phyloP scores from a whole-genome alignment of 2,888 invertebrate genomes.

The Meloe dianella region DNA sequence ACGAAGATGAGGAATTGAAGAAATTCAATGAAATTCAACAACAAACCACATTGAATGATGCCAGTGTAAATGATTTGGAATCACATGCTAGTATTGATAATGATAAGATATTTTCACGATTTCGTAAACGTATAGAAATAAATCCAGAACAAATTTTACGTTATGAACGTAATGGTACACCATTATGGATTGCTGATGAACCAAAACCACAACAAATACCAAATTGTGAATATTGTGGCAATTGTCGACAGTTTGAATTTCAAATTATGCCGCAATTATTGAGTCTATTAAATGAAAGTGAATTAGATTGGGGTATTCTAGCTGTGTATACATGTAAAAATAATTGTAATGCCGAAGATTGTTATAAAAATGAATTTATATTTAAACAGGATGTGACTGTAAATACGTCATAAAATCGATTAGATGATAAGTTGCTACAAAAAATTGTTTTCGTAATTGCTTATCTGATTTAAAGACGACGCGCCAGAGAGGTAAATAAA shows the following conservation, averaged over 20 bases:
- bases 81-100: constrained; percentile 69
- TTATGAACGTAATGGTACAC: constrained; percentile 78
- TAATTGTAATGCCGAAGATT: constrained; percentile 68
- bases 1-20: constrained; percentile 64
- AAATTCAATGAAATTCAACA: constrained; percentile 50
- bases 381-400: constrained; percentile 82
- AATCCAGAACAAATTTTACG: constrained; percentile 83
- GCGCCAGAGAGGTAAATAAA: not conserved
- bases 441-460: not conserved
- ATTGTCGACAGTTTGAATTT: constrained; percentile 86
- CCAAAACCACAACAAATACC: constrained; percentile 67
- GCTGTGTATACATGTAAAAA: constrained; percentile 83
- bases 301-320: constrained; percentile 89
- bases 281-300: constrained; percentile 51
- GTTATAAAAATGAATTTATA: constrained; percentile 79
- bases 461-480: not conserved
- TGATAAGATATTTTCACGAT: constrained; percentile 80
- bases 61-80: constrained; percentile 73
- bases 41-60: constrained; percentile 66
- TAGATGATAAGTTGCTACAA: not conserved
- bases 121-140: constrained; percentile 71
- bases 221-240: constrained; percentile 75
- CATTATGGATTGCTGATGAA: constrained; percentile 82
- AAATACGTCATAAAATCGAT: not conserved
- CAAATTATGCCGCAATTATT: constrained; percentile 65